These are phyloP conservation scores for Diarsia mendica DNA, from an alignment of 2,888 invertebrate genomes.

Conservation along the genomic window DNA sequence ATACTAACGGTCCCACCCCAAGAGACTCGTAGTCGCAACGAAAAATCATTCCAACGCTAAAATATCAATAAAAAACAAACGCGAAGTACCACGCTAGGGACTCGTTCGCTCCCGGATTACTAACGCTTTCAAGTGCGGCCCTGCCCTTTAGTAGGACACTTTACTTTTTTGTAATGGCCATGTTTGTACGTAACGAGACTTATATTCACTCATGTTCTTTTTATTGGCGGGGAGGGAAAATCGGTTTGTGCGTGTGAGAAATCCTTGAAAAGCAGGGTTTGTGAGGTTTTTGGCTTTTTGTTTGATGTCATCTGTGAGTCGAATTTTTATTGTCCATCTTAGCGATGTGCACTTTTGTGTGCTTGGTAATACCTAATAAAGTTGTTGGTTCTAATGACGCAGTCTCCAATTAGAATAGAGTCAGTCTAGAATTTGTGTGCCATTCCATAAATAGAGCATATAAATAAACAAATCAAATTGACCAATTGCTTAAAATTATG, in stretches of 20 bases:
- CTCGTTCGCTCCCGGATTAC: conserved; percentile 82
- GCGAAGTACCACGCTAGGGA: conserved; percentile 76
- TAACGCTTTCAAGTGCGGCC: conserved; percentile 81
- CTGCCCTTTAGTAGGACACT: conserved; percentile 88
- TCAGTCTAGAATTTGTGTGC: too few relatives aligned
- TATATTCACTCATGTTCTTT: conserved; percentile 80
- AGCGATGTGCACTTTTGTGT: neutral
- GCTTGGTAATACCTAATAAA: too few relatives aligned
- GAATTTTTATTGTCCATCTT: neutral
- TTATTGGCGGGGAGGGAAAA: conserved; percentile 76
- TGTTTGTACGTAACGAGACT: conserved; percentile 72
- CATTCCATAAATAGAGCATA: too few relatives aligned
- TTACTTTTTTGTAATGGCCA: conserved; percentile 81
- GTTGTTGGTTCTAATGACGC: too few relatives aligned
- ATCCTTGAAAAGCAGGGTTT: conserved; percentile 66
- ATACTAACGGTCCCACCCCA: conserved; percentile 84
- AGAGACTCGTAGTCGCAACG: conserved; percentile 83
- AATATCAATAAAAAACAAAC: conserved; percentile 90
- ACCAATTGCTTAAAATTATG: too few relatives aligned
- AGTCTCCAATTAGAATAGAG: too few relatives aligned
- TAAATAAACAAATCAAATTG: neutral
- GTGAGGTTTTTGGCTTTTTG: neutral
- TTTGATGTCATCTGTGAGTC: neutral
- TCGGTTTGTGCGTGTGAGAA: conserved; percentile 75
- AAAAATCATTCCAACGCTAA: conserved; percentile 88